These are phyloP conservation scores for Hucho hucho DNA, from an alignment of 2,113 vertebrate genomes.

Conservation along the genomic window DNA sequence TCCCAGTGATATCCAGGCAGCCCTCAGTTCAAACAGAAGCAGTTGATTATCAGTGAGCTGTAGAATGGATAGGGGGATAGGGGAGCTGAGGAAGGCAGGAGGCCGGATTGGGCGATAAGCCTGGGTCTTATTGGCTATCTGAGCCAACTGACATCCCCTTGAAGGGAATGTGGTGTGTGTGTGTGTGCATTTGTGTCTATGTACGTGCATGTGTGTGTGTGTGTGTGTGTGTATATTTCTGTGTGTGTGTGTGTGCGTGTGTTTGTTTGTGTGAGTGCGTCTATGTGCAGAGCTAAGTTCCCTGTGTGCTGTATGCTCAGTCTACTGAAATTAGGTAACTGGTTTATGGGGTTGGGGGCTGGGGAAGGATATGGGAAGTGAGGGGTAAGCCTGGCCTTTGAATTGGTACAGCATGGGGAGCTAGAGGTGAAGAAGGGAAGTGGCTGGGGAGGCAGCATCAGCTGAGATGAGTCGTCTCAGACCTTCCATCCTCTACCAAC, in stretches of 20 bases:
- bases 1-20: conserved; percentile 45
- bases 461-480: not conserved
- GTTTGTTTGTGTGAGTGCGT: not conserved
- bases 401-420: conserved; percentile 23
- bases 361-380: not conserved
- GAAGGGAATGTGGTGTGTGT: conserved; percentile 10
- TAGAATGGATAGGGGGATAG: conserved; percentile 39
- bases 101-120: conserved; percentile 53
- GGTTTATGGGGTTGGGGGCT: conserved; percentile 4
- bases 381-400: not conserved
- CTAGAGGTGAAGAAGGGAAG: not conserved
- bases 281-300: not conserved
- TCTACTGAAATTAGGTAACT: conserved; percentile 17
- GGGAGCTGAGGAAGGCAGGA: conserved; percentile 36
- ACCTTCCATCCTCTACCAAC: no score
- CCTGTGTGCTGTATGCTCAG: conserved; percentile 8
- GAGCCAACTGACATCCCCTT: conserved; percentile 35
- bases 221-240: not conserved
- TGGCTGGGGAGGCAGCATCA: not conserved
- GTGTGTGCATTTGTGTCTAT: conserved; percentile 30
- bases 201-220: conserved; percentile 10
- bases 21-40: conserved; percentile 52
- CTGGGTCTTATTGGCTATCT: conserved; percentile 49
- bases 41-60: conserved; percentile 57
- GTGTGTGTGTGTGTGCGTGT: no score